Evolutionary conservation across 2,888 invertebrate genomes (phyloP), one percentile per base, ranked within the genome.

Genomic region (Chaitophorus viminalis): DNA sequence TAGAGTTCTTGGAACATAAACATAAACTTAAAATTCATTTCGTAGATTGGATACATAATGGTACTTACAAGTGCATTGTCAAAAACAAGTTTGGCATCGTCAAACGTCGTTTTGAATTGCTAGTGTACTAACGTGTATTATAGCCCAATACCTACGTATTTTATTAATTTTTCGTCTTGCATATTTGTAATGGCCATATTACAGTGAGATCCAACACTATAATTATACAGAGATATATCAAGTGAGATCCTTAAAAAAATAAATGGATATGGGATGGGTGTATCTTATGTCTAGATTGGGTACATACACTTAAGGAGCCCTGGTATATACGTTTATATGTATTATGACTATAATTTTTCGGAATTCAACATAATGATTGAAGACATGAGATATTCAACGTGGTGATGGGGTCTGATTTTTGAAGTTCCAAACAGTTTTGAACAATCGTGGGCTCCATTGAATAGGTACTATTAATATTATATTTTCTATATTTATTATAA

Each of bases 51-150:
- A 52, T 68, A 18, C 76, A 84, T 18, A 77, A 77, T 14, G 84
- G 84, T n/a, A 84, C 84, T 17, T 84, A 77, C n/a, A 68, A 18
- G n/a, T 84, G 84, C 68, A 46, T 46, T 18, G 52, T 77, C 25
- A 84, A 77, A 68, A 84, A 84, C 14, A 77, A 77, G 17, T 77
- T 84, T 2, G 84, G 84, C 9, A 46, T n/a, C 25, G 68, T 68
- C 29, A 77, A 31, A 77, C 84, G 84, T 18, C 17, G 25, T 46
- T 84, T 84, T 33, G 84, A 84, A 33, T 68, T 84, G 31, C 21
- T 18, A 31, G 76, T 84, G 8, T 68, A 77, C 18, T 84, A 84
- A 54, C 14, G 3, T 3, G 11, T 74, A 9, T 21, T 25, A 65
- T n/a, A 8, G 29, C 29, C 1, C 8, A 29, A 65, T 11, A n/a